Evolutionary conservation across 1,140 invertebrate genomes (phyloP).

Genomic region (Lethocerus indicus): DNA sequence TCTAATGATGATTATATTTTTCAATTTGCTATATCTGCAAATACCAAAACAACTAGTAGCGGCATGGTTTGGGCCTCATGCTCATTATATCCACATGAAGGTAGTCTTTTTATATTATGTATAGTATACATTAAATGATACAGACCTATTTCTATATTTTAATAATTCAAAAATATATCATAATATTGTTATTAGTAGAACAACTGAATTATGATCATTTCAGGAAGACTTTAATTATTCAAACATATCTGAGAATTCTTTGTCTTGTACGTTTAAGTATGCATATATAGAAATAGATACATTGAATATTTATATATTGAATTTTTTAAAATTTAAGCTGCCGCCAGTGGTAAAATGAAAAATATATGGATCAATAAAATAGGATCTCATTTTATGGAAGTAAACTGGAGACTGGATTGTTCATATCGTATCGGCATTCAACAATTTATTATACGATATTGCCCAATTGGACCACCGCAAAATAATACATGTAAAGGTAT

Average conservation of each 20-base stretch:
- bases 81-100: slow-evolving; percentile 47
- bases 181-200: too few relatives aligned
- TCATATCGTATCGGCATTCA: slow-evolving; percentile 40
- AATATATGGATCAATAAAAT: slow-evolving; percentile 38
- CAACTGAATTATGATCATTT: too few relatives aligned
- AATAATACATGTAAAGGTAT: slow-evolving; percentile 27
- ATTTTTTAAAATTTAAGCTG: slow-evolving; percentile 13
- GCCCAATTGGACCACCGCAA: slow-evolving; percentile 36
- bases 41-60: slow-evolving; percentile 39
- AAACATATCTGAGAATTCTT: too few relatives aligned
- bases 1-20: slow-evolving; percentile 31
- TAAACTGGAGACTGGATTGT: slow-evolving; percentile 54
- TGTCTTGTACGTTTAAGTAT: too few relatives aligned
- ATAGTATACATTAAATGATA: not conserved
- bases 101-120: slow-evolving; percentile 16
- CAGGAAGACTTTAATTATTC: too few relatives aligned
- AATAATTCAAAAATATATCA: too few relatives aligned
- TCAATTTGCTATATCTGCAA: slow-evolving; percentile 55
- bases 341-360: slow-evolving; percentile 44
- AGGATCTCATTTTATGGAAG: slow-evolving; percentile 36
- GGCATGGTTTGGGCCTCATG: slow-evolving; percentile 63
- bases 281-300: too few relatives aligned
- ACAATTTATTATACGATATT: slow-evolving; percentile 49
- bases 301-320: slow-evolving; percentile 4
- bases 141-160: not conserved